phyloP scores from a whole-genome alignment of 1,140 invertebrate species.

The Linepithema humile region DNA sequence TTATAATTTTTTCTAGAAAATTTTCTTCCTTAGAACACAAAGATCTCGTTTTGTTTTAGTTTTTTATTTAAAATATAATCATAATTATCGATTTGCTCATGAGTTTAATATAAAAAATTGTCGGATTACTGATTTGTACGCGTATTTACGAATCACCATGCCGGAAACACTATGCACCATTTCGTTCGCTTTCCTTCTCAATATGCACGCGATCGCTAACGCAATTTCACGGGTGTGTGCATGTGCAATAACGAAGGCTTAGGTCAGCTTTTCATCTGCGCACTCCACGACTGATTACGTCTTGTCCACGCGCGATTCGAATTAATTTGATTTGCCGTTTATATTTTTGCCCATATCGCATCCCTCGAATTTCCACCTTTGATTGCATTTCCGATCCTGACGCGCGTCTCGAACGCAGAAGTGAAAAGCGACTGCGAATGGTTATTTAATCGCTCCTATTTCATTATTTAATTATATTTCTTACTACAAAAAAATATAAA shows the following conservation, averaged over 20 bases:
- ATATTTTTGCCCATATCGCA: constrained; percentile 33
- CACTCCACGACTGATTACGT: constrained; percentile 67
- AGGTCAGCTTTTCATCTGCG: constrained; percentile 68
- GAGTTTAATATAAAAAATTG: not conserved
- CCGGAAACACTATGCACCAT: not conserved
- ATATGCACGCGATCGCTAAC: constrained; percentile 69
- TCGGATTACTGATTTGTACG: not conserved
- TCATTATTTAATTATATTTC: not conserved
- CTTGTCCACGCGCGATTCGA: constrained; percentile 48
- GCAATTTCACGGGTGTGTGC: constrained; percentile 69
- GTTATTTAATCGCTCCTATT: not conserved
- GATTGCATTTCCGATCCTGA: constrained; percentile 13
- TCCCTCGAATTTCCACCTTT: not conserved
- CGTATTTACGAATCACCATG: constrained; percentile 21
- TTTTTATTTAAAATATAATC: no score
- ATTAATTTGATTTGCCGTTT: constrained; percentile 54
- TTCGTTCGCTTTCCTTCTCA: constrained; percentile 55
- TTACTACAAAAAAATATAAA: not conserved
- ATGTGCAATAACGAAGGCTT: constrained; percentile 73
- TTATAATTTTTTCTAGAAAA: no score
- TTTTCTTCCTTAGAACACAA: no score
- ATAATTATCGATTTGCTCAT: no score
- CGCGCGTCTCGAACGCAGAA: not conserved
- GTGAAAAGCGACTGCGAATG: not conserved
- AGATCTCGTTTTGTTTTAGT: no score